Evolutionary conservation across 2,113 vertebrate genomes (phyloP).

Genomic region (Mirza zaza): DNA sequence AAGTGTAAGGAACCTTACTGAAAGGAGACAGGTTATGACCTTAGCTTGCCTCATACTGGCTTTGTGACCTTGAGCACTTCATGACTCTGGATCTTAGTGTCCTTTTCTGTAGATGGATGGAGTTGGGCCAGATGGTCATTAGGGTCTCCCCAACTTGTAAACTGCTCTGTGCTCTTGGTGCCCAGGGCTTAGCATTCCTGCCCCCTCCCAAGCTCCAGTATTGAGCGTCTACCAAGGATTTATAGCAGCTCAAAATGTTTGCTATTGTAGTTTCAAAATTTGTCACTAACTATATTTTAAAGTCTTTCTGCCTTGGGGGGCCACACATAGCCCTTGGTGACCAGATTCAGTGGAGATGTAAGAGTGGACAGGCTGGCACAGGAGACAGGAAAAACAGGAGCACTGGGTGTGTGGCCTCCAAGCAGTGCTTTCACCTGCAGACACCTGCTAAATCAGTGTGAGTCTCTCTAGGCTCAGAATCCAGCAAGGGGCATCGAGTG

Average conservation of each 20-base stretch:
- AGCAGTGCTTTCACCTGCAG: neutral
- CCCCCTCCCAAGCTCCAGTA: neutral
- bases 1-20: neutral
- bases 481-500: neutral
- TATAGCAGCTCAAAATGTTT: neutral
- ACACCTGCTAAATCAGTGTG: neutral
- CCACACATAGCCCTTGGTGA: neutral
- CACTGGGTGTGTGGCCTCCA: neutral
- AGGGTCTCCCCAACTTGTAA: neutral
- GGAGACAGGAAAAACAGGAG: neutral
- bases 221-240: neutral
- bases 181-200: neutral
- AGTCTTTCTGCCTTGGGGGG: neutral
- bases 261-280: neutral
- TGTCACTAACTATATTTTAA: neutral
- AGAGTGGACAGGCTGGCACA: rapidly evolving
- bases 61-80: neutral
- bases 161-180: neutral
- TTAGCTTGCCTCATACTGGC: neutral
- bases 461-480: neutral
- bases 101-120: neutral
- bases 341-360: neutral
- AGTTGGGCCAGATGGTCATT: neutral
- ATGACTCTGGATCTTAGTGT: neutral
- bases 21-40: neutral